phyloP scores from a whole-genome alignment of 2,797 vertebrate species.

The Cygnus olor region DNA sequence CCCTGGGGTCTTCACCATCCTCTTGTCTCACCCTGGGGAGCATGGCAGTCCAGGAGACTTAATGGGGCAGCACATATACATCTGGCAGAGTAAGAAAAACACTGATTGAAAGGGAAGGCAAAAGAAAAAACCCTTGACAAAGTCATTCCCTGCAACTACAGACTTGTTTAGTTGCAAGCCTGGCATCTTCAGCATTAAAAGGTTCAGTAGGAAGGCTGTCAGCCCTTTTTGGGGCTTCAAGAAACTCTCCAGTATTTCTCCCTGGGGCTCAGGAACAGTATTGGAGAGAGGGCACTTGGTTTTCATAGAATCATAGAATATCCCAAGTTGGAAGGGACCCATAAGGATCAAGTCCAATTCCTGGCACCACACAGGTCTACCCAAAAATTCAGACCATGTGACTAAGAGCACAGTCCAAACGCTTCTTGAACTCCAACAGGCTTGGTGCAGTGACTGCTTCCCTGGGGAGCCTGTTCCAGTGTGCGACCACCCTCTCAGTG shows the following conservation, averaged over 20 bases:
- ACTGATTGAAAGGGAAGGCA: background rate
- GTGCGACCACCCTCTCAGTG: too few species aligned
- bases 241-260: background rate
- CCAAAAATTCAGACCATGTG: too few species aligned
- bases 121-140: background rate
- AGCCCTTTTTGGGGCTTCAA: background rate
- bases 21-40: background rate
- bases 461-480: too few species aligned
- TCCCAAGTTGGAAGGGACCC: too few species aligned
- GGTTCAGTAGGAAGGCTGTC: background rate
- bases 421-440: too few species aligned
- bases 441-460: too few species aligned
- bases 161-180: background rate
- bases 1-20: background rate
- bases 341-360: too few species aligned
- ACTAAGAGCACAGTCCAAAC: too few species aligned
- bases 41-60: background rate
- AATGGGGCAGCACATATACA: background rate
- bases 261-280: background rate
- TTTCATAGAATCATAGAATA: background rate
- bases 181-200: background rate
- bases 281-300: background rate
- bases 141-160: rapidly evolving
- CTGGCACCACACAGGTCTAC: too few species aligned
- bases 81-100: background rate